Percentiles rank a stretch among this genome's conserved stretches.
phyloP scores from a whole-genome alignment of 2,113 vertebrate species.

The Dolichallabes microphthalmus region DNA sequence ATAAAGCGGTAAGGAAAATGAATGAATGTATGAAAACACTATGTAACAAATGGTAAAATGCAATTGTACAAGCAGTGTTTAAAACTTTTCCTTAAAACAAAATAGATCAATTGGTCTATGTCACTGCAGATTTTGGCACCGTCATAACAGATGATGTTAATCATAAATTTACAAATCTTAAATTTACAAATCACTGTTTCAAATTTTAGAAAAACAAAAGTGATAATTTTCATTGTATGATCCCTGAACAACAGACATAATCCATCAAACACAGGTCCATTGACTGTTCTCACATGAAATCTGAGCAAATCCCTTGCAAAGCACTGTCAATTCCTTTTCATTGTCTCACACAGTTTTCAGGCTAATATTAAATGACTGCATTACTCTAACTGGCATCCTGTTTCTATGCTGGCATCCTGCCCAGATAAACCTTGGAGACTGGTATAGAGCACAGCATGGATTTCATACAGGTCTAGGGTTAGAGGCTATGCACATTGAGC shows the following conservation, averaged over 20 bases:
- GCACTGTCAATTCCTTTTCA: constrained; percentile 9
- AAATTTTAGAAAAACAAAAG: not conserved
- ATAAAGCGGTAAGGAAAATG: no score
- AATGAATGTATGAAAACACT: no score
- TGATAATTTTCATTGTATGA: not conserved
- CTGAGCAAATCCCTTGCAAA: constrained; percentile 1
- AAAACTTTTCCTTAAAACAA: not conserved
- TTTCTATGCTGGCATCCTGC: constrained; percentile 31
- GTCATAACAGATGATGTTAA: not conserved
- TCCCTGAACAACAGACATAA: not conserved
- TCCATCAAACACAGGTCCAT: constrained; percentile 15
- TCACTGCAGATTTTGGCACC: not conserved
- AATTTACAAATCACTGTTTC: not conserved
- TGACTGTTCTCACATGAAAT: constrained; percentile 12
- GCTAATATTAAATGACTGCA: constrained; percentile 34
- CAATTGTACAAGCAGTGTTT: not conserved
- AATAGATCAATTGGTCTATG: not conserved
- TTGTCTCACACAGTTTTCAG: constrained; percentile 16
- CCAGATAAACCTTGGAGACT: constrained; percentile 30
- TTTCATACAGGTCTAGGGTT: constrained; percentile 36
- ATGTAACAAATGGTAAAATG: not conserved
- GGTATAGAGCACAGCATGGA: constrained; percentile 26
- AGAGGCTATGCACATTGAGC: constrained; percentile 36
- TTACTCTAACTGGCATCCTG: constrained; percentile 24
- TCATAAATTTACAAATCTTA: no score